Percentiles rank a stretch among this genome's conserved stretches.
phyloP scores from a whole-genome alignment of 2,113 vertebrate genomes.

The Rhabdomys dilectus region DNA sequence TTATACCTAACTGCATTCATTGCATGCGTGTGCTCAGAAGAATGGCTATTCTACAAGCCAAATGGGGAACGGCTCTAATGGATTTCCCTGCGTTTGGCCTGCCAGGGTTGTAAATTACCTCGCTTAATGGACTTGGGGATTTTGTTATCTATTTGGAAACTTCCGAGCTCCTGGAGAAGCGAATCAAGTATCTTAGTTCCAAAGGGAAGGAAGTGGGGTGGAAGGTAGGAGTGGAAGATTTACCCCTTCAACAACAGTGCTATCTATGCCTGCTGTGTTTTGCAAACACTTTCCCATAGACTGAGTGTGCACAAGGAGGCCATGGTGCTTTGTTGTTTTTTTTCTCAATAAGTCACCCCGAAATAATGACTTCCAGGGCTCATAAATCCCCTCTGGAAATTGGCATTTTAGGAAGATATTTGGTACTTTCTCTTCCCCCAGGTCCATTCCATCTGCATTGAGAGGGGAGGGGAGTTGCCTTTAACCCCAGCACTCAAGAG shows the following conservation, averaged over 20 bases:
- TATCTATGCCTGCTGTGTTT: constrained; percentile 62
- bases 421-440: not conserved
- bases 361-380: constrained; percentile 32
- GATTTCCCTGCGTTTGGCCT: constrained; percentile 81
- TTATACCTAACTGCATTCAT: constrained; percentile 60
- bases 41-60: constrained; percentile 72
- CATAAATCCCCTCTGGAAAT: constrained; percentile 46
- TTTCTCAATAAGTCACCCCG: constrained; percentile 6
- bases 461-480: not conserved
- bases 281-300: constrained; percentile 61
- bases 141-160: constrained; percentile 83
- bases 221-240: not conserved
- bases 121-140: constrained; percentile 84
- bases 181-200: constrained; percentile 65
- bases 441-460: not conserved
- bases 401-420: constrained; percentile 5
- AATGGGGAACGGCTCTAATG: constrained; percentile 77
- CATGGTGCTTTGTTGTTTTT: not conserved
- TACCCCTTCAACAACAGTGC: constrained; percentile 9
- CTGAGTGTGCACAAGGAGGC: constrained; percentile 11
- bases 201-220: not conserved
- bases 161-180: constrained; percentile 72
- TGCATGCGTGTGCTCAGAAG: constrained; percentile 72
- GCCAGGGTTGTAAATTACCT: constrained; percentile 82
- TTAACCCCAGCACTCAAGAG: not conserved